Evolutionary conservation across 2,113 vertebrate species (phyloP), one percentile per base, ranked within the genome.

Genomic region (Rhodinocichla rosea): DNA sequence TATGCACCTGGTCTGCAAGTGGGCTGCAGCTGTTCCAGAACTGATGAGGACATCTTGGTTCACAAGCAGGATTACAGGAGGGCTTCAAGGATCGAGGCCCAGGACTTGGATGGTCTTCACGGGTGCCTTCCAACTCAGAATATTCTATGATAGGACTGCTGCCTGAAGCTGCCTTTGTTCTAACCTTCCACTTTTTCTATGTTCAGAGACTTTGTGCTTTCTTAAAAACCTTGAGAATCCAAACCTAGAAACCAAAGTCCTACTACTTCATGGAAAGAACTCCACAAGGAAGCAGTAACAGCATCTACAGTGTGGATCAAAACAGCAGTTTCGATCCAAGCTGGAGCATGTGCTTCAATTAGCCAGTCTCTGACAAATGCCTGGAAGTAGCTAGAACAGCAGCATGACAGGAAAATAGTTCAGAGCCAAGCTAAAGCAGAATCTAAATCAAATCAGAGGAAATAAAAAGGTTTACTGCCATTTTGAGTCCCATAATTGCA

Each of bases 391-490:
- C 64, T 12, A 35, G 40, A 82, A 73, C 33, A 76, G 64, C 79
- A 90, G 79, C 67, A 52, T 63, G 82, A 89, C 65, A 88, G 56
- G 24, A 93, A 75, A 39, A 60, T 42, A 83, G 65, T 59, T 93
- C 76, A 92, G 79, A 80, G 88, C 69, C 90, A 93, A 84, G 45
- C 64, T 86, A 84, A 94, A 91, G 22, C 33, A 91, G 83, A 95
- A 69, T 32, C 70, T 91, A 78, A 95, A 95, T 92, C 68, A 89
- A 92, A 83, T 91, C 52, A 78, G 33, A 23, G 49, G 35, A 82
- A 92, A 84, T 76, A 77, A 90, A 95, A 91, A 57, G 45, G 19
- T 74, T 95, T 90, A 69, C 76, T 94, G 80, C 64, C 93, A 87
- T 91, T 92, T 87, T 87, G 80, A 92, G 77, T 89, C 42, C 22